Evolutionary conservation across 2,797 vertebrate species (phyloP).

Genomic region (Anableps anableps): DNA sequence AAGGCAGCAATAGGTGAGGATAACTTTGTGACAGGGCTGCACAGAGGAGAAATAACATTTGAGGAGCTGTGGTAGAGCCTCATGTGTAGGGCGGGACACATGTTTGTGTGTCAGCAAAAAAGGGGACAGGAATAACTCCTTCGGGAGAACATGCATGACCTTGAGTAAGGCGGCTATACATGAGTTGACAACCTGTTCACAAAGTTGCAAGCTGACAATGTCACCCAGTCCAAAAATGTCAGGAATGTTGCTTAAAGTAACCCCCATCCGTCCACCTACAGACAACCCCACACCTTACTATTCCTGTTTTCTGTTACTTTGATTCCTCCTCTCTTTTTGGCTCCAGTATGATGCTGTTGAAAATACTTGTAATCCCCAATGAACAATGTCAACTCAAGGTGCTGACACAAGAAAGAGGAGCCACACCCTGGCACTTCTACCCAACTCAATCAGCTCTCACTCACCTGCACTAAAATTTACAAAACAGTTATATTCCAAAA

Average conservation of each 20-base stretch:
- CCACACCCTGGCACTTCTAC: neutral
- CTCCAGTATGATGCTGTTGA: conserved; percentile 36
- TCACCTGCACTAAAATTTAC: conserved; percentile 33
- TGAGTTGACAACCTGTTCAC: conserved; percentile 58
- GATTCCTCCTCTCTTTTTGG: conserved; percentile 4
- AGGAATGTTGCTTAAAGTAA: conserved; percentile 45
- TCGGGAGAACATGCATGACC: conserved; percentile 45
- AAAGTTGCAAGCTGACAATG: conserved; percentile 53
- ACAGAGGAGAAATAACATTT: conserved; percentile 35
- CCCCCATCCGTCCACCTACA: neutral
- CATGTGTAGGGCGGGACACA: conserved; percentile 12
- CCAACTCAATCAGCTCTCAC: conserved; percentile 4
- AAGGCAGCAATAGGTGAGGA: conserved; percentile 37
- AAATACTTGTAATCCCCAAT: conserved; percentile 56
- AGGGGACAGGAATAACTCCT: conserved; percentile 35
- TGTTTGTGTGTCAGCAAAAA: conserved; percentile 39
- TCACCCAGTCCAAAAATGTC: conserved; percentile 51
- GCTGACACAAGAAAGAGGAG: conserved; percentile 50
- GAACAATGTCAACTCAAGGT: conserved; percentile 66
- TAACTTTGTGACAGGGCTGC: conserved; percentile 47
- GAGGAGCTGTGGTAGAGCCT: conserved; percentile 29
- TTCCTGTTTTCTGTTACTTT: conserved; percentile 41
- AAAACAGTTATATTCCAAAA: conserved; percentile 62
- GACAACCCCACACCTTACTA: conserved; percentile 15
- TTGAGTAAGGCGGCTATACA: conserved; percentile 55